These are phyloP conservation scores for Prosopocoilus inquinatus DNA, from an alignment of 2,888 invertebrate species.

Conservation along the genomic window DNA sequence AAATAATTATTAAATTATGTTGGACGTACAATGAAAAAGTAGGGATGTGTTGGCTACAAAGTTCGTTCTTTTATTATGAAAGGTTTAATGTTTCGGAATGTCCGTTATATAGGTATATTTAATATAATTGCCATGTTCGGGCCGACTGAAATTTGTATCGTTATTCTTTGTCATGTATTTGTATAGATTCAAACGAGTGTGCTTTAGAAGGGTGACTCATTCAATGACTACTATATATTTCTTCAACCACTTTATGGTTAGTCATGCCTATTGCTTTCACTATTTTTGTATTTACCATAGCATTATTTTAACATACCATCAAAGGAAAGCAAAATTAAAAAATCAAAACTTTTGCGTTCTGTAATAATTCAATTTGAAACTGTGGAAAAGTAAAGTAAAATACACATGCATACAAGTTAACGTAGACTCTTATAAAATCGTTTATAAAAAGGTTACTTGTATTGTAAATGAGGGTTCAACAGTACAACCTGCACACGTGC, in stretches of 20 bases:
- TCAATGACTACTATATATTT: constrained; percentile 25
- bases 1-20: too few relatives aligned
- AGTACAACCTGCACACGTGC: constrained; percentile 9
- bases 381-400: too few relatives aligned
- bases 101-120: constrained; percentile 29
- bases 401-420: too few relatives aligned
- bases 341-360: too few relatives aligned
- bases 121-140: constrained; percentile 28
- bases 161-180: constrained; percentile 29
- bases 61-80: constrained; percentile 9
- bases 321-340: too few relatives aligned
- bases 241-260: constrained; percentile 14
- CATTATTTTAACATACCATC: background rate
- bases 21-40: background rate
- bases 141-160: constrained; percentile 24
- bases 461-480: constrained; percentile 4
- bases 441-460: constrained; percentile 1
- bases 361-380: too few relatives aligned
- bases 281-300: background rate
- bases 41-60: background rate
- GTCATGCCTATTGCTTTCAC: constrained; percentile 7
- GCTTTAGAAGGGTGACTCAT: constrained; percentile 30
- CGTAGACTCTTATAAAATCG: too few relatives aligned
- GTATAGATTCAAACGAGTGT: constrained; percentile 28
- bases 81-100: constrained; percentile 37